These are phyloP conservation scores for Hypomecis atomaria DNA, from an alignment of 2,888 invertebrate species.

Conservation along the genomic window DNA sequence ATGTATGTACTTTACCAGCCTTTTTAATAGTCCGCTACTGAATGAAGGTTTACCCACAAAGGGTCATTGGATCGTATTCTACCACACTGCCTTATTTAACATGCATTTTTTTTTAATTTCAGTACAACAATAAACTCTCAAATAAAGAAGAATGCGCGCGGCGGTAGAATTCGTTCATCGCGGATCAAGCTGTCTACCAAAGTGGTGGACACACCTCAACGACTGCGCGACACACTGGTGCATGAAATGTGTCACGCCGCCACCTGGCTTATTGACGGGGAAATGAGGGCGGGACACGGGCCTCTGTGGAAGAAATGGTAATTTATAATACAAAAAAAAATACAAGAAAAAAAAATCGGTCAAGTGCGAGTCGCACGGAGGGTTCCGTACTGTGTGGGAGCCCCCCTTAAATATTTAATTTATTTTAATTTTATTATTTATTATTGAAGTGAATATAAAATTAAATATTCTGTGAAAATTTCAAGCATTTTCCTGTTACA, in stretches of 20 bases:
- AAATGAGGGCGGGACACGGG: slow-evolving; percentile 92
- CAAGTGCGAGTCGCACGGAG: too few species aligned
- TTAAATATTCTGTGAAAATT: too few species aligned
- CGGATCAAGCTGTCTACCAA: slow-evolving; percentile 92
- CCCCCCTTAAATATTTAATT: too few species aligned
- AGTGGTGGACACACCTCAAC: slow-evolving; percentile 91
- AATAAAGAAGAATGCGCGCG: slow-evolving; percentile 67
- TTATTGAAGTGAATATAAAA: too few species aligned
- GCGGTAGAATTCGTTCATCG: slow-evolving; percentile 81
- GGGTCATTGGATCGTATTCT: too few species aligned
- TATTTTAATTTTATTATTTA: too few species aligned
- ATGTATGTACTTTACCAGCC: too few species aligned
- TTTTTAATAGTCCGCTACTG: too few species aligned
- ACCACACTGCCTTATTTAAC: background rate
- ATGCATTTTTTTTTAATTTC: slow-evolving; percentile 30
- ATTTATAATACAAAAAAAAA: background rate
- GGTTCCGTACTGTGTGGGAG: too few species aligned
- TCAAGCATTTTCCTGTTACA: too few species aligned
- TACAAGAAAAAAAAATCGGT: too few species aligned
- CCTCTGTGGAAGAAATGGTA: slow-evolving; percentile 93
- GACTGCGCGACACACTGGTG: slow-evolving; percentile 94
- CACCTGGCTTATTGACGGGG: slow-evolving; percentile 92
- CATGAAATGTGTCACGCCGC: slow-evolving; percentile 99
- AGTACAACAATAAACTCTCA: slow-evolving; percentile 76
- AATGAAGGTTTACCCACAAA: too few species aligned